These are phyloP conservation scores for Suricata suricatta DNA, from an alignment of 2,113 vertebrate genomes.

Conservation along the genomic window DNA sequence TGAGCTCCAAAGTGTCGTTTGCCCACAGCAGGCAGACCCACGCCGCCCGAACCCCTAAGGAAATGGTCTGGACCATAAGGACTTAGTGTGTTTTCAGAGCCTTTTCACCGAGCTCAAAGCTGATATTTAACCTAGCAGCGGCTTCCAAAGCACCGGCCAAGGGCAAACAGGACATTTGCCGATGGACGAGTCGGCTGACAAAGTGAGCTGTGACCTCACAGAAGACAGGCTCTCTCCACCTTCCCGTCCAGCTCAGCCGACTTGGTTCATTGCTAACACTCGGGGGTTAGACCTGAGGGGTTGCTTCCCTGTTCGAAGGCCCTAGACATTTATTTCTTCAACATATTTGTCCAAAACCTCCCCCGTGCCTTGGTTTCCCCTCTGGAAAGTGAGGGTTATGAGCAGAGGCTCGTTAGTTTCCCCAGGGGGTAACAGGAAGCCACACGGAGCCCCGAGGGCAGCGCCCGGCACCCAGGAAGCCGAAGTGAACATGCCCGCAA, in stretches of 20 bases:
- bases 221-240: background rate
- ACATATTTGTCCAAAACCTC: background rate
- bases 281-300: fast-evolving
- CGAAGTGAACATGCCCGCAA: background rate
- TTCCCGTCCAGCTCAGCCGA: background rate
- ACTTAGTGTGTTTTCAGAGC: background rate
- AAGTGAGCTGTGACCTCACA: background rate
- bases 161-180: fast-evolving
- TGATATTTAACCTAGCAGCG: background rate
- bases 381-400: background rate
- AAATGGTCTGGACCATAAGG: background rate
- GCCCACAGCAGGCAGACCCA: background rate
- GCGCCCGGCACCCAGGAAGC: background rate
- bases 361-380: background rate
- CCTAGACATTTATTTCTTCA: background rate
- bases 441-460: background rate
- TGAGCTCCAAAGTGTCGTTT: background rate
- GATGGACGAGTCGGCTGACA: background rate
- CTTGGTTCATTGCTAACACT: fast-evolving
- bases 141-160: background rate
- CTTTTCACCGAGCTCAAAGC: background rate
- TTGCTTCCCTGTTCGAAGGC: background rate
- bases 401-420: background rate
- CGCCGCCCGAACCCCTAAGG: background rate
- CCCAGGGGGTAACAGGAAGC: background rate